A percentile compares a stretch with the other conserved stretches of the same genome.
These are phyloP conservation scores for Neopipo cinnamomea DNA, from an alignment of 2,113 vertebrate genomes.

Conservation along the genomic window DNA sequence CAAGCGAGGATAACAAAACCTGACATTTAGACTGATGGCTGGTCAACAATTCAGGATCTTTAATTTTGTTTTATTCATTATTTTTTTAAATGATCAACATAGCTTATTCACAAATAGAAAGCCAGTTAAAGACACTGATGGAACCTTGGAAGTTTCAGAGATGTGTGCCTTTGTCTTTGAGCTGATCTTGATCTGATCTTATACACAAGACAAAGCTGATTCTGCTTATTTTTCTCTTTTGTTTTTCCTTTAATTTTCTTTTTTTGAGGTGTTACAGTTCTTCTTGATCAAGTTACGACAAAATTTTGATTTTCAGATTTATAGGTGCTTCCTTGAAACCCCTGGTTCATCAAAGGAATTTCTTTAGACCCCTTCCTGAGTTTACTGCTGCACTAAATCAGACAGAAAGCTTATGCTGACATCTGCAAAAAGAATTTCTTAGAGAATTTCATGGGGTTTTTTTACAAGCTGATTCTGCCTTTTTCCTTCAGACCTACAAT, in stretches of 20 bases:
- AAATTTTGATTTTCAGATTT: neutral
- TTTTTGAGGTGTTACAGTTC: neutral
- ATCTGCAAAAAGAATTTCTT: constrained; percentile 68
- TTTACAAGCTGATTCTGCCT: constrained; percentile 71
- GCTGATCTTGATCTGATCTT: neutral
- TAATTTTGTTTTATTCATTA: neutral
- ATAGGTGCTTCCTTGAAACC: neutral
- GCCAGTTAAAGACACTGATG: neutral
- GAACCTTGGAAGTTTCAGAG: neutral
- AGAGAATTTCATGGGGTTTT: constrained; percentile 2
- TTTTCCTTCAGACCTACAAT: constrained; percentile 74
- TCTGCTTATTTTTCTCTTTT: neutral
- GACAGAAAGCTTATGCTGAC: constrained; percentile 67
- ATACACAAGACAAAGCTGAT: neutral
- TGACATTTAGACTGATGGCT: neutral
- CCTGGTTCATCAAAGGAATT: neutral
- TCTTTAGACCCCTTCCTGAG: constrained; percentile 31
- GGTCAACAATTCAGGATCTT: neutral
- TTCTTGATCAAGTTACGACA: neutral
- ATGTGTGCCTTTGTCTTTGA: neutral
- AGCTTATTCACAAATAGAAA: neutral
- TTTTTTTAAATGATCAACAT: neutral
- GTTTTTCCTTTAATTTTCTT: neutral
- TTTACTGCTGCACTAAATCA: constrained; percentile 46
- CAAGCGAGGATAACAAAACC: neutral